phyloP scores from a whole-genome alignment of 2,888 invertebrate species.

The Caenorhabditis sulstoni region DNA sequence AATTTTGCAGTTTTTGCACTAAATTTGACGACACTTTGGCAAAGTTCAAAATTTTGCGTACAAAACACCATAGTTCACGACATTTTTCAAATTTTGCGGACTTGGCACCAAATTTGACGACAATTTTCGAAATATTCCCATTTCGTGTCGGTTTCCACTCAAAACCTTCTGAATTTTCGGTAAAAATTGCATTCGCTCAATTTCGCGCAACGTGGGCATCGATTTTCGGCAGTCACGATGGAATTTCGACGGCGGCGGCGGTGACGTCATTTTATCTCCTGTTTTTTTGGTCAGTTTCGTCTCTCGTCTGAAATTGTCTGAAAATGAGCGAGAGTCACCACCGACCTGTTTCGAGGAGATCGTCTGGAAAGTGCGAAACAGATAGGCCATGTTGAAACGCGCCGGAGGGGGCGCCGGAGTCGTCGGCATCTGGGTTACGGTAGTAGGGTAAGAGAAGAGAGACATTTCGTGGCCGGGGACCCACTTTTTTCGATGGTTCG shows the following conservation, averaged over 20 bases:
- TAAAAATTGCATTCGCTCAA: slow-evolving; percentile 32
- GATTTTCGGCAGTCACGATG: slow-evolving; percentile 54
- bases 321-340: neutral
- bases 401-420: slow-evolving; percentile 62
- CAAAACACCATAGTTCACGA: neutral
- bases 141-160: no score
- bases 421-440: slow-evolving; percentile 59
- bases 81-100: no score
- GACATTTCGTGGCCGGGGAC: no score
- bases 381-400: slow-evolving; percentile 62
- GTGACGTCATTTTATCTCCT: neutral
- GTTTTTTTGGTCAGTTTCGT: no score
- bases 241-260: slow-evolving; percentile 21
- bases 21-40: neutral
- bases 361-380: slow-evolving; percentile 60
- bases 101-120: no score
- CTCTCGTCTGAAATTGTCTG: neutral
- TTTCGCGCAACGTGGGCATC: slow-evolving; percentile 44
- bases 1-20: neutral
- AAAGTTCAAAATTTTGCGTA: neutral
- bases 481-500: no score
- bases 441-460: no score
- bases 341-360: slow-evolving; percentile 73
- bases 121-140: no score
- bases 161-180: slow-evolving; percentile 41